Conservation (phyloP, 2,888 invertebrate genomes). For the Orthosia gracilis region DNA sequence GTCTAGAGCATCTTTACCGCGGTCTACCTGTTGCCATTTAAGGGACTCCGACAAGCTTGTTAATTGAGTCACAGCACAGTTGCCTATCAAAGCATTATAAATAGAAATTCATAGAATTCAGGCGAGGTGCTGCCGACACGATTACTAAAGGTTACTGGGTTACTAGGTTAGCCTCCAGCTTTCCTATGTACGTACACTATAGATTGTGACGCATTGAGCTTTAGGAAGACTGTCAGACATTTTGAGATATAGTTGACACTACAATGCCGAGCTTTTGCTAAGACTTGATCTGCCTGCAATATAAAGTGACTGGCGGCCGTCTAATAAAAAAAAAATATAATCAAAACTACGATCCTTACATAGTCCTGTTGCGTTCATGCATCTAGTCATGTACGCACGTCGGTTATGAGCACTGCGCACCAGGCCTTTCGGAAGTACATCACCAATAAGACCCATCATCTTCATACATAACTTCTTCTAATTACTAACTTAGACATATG, state of each 20-base stretch:
- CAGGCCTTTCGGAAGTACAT: too few relatives aligned
- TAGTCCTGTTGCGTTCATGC: too few relatives aligned
- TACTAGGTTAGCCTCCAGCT: conserved; percentile 26
- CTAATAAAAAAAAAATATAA: background rate
- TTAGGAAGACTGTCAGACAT: background rate
- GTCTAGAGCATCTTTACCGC: background rate
- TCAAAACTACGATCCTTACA: background rate
- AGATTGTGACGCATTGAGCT: background rate
- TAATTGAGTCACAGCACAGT: conserved; percentile 23
- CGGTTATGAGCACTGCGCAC: too few relatives aligned
- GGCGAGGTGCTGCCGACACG: conserved; percentile 13
- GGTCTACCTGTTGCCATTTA: background rate
- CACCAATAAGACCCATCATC: too few relatives aligned
- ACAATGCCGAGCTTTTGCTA: background rate
- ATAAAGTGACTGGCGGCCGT: too few relatives aligned
- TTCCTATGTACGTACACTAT: background rate
- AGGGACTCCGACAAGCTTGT: background rate
- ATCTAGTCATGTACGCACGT: too few relatives aligned
- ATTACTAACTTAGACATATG: background rate
- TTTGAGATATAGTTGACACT: too few relatives aligned
- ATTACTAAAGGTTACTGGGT: conserved; percentile 45
- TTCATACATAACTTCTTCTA: background rate
- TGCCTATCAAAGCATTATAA: conserved; percentile 24
- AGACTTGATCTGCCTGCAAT: too few relatives aligned
- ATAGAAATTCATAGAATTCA: conserved; percentile 41